phyloP scores from a whole-genome alignment of 2,888 invertebrate species.

The Acleris literana region DNA sequence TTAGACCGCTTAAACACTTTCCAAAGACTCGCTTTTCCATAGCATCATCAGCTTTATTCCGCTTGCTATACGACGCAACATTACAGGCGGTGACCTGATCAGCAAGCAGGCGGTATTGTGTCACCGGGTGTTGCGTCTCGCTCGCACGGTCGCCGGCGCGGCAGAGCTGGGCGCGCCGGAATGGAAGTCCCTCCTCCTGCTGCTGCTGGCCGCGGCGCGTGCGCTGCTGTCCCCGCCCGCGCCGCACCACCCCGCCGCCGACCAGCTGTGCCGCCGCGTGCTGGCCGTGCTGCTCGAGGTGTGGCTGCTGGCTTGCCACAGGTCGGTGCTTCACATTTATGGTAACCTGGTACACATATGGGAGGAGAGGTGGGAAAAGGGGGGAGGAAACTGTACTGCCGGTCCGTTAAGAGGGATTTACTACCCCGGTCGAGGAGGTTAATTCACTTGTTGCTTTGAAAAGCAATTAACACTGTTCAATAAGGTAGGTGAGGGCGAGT shows the following conservation, averaged over 20 bases:
- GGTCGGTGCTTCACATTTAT: slow-evolving; percentile 49
- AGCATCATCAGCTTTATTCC: background rate
- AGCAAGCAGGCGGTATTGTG: slow-evolving; percentile 97
- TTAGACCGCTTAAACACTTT: background rate
- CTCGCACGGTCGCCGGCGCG: slow-evolving; percentile 86
- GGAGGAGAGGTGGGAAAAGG: background rate
- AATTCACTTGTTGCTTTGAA: background rate
- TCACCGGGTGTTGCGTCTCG: slow-evolving; percentile 93
- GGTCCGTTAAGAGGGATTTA: background rate
- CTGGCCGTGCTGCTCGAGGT: slow-evolving; percentile 96
- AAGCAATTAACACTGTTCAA: no score
- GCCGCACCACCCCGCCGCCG: slow-evolving; percentile 96
- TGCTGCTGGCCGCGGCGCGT: slow-evolving; percentile 92
- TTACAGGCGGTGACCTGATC: slow-evolving; percentile 92
- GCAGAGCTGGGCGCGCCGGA: slow-evolving; percentile 90
- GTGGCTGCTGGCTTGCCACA: slow-evolving; percentile 84
- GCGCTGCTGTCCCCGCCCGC: slow-evolving; percentile 96
- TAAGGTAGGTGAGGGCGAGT: no score
- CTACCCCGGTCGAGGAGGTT: no score
- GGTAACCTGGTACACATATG: background rate
- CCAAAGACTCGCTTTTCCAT: background rate
- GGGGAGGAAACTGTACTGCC: background rate
- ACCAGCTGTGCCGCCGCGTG: slow-evolving; percentile 96
- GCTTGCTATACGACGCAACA: slow-evolving; percentile 11
- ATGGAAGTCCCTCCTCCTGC: slow-evolving; percentile 94